Evolutionary conservation across 1,140 invertebrate genomes (phyloP), one percentile per base, ranked within the genome.

Genomic region (Drosophila parvula): DNA sequence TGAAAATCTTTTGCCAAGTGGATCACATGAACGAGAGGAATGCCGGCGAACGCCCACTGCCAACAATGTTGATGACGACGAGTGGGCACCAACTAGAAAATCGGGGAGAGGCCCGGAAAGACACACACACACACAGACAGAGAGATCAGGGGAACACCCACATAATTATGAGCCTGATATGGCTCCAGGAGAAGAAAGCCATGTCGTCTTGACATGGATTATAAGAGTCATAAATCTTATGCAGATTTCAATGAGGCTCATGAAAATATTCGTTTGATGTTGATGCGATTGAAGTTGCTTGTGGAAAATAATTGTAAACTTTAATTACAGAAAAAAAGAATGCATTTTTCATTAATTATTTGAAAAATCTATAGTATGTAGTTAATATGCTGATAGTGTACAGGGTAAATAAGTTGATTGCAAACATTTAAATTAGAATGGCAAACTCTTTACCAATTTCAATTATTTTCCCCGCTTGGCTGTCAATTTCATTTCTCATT

Each of bases 71-170:
- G n/a, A 62, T 47, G 69, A 55, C 18, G 69, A 62, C 34, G 69
- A 74, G 69, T 74, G 48, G 70, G 70, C 48, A 41, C 10, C 32
- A 48, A 22, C 69, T 40, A 8, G 69, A 2, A 40, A 53, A 55
- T 45, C 34, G 40, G 28, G 53, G 51, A 63, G 30, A 57, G 50
- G 27, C 38, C 51, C 28, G 50, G 27, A 36, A 53, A 73, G 48
- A 74, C 34, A 73, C 47, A 51, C 34, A 36, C 22, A 22, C 22
- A 22, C n/a, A n/a, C n/a, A n/a, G n/a, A n/a, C n/a, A n/a, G n/a
- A n/a, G n/a, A n/a, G 68, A 74, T 61, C 48, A 51, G 47, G 47
- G 61, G 38, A 65, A 75, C 73, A 50, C 73, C 73, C 73, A 75
- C 71, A 75, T 75, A 71, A 50, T 73, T 73, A 73, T 73, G 65